Conservation (phyloP, 2,888 invertebrate genomes). For the Apotomis capreana region DNA sequence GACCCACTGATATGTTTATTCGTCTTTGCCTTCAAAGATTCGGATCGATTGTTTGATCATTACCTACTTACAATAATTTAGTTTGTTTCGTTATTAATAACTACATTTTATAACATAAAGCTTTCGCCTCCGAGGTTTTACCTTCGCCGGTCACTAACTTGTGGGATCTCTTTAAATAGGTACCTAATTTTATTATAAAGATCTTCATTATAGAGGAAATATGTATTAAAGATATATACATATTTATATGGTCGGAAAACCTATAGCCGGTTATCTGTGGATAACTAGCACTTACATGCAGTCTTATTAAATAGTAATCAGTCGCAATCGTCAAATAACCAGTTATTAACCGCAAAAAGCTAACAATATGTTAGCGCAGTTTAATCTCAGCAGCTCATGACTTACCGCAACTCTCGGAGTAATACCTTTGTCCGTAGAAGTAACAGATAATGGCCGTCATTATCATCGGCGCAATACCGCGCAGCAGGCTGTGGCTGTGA, state of each 20-base stretch:
- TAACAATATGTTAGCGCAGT: conserved; percentile 18
- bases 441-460: conserved; percentile 47
- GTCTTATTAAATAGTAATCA: neutral
- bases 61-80: neutral
- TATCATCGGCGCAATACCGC: conserved; percentile 46
- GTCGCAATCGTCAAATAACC: neutral
- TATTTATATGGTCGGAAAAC: too few species aligned
- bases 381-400: conserved; percentile 15
- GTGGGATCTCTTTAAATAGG: too few species aligned
- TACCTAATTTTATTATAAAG: too few species aligned
- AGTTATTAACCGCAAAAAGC: neutral
- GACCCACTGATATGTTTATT: conserved; percentile 26
- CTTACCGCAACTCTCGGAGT: conserved; percentile 15
- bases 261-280: neutral
- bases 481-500: conserved; percentile 46
- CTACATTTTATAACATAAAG: too few species aligned
- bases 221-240: too few species aligned
- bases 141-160: too few species aligned
- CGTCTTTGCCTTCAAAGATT: conserved; percentile 33
- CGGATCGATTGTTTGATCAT: conserved; percentile 8
- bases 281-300: neutral
- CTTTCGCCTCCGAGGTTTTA: too few species aligned
- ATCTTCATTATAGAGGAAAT: too few species aligned
- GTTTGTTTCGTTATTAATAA: neutral
- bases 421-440: conserved; percentile 33